A percentile compares a stretch with the other conserved stretches of the same genome.
phyloP scores from a whole-genome alignment of 92 coral and sea anemone genomes.

The Muricea muricata region DNA sequence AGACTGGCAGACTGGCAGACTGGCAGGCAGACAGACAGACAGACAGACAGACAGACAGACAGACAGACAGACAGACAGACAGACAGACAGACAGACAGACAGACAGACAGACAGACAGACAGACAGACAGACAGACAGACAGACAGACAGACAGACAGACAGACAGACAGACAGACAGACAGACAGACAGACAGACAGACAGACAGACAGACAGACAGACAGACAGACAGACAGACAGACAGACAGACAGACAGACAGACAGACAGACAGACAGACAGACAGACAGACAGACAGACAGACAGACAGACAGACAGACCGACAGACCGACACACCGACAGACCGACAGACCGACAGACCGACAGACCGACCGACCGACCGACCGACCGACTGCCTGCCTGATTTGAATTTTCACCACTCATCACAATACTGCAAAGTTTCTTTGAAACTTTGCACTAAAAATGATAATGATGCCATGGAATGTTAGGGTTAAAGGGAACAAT shows the following conservation, averaged over 20 bases:
- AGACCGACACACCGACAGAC: not conserved
- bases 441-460: no score
- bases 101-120: not conserved
- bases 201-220: constrained; percentile 26
- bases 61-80: no score
- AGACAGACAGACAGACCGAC: constrained; percentile 24
- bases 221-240: constrained; percentile 26
- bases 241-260: constrained; percentile 26
- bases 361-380: constrained; percentile 21
- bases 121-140: not conserved
- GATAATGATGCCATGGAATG: no score
- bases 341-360: constrained; percentile 16
- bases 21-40: no score
- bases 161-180: constrained; percentile 17
- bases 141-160: constrained; percentile 4
- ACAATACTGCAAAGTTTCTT: no score
- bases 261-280: constrained; percentile 26
- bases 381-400: not conserved
- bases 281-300: constrained; percentile 24
- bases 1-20: no score
- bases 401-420: no score
- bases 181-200: constrained; percentile 27
- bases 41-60: no score
- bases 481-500: no score
- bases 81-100: constrained; percentile 15